Conservation (phyloP, 1,140 invertebrate species). For the Diorhabda sublineata region DNA sequence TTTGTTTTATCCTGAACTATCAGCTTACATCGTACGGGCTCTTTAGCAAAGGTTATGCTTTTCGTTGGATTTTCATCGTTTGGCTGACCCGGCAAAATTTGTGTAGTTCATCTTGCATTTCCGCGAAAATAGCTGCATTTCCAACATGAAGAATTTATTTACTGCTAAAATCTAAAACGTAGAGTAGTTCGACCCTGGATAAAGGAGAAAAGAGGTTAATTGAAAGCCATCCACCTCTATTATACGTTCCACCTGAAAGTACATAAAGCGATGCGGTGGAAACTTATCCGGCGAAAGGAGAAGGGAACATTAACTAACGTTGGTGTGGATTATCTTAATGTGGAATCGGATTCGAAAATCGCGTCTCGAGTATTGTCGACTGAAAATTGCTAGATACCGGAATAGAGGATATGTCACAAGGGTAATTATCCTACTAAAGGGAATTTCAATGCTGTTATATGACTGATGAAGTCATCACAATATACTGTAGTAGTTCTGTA, state of each 20-base stretch:
- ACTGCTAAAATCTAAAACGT: too few relatives aligned
- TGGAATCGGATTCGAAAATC: background rate
- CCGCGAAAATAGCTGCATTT: too few relatives aligned
- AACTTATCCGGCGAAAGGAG: constrained; percentile 10
- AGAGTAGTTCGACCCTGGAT: background rate
- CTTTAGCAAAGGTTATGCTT: too few relatives aligned
- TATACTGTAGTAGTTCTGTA: background rate
- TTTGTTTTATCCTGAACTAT: too few relatives aligned
- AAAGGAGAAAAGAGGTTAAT: constrained; percentile 16
- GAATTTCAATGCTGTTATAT: background rate
- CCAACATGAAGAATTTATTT: too few relatives aligned
- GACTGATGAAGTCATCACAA: background rate
- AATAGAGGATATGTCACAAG: background rate
- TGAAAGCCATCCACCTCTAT: constrained; percentile 18
- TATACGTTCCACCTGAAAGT: constrained; percentile 19
- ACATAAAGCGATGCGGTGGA: constrained; percentile 17
- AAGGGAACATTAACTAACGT: background rate
- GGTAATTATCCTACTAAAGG: background rate
- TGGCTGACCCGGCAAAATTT: too few relatives aligned
- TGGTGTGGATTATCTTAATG: constrained; percentile 2
- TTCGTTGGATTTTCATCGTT: too few relatives aligned
- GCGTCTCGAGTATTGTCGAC: constrained; percentile 1
- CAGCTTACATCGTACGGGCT: too few relatives aligned
- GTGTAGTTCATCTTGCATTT: too few relatives aligned
- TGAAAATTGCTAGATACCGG: constrained; percentile 2